A percentile compares a stretch with the other conserved stretches of the same genome.
These are phyloP conservation scores for Apamea crenata DNA, from an alignment of 2,888 invertebrate species.

Conservation along the genomic window DNA sequence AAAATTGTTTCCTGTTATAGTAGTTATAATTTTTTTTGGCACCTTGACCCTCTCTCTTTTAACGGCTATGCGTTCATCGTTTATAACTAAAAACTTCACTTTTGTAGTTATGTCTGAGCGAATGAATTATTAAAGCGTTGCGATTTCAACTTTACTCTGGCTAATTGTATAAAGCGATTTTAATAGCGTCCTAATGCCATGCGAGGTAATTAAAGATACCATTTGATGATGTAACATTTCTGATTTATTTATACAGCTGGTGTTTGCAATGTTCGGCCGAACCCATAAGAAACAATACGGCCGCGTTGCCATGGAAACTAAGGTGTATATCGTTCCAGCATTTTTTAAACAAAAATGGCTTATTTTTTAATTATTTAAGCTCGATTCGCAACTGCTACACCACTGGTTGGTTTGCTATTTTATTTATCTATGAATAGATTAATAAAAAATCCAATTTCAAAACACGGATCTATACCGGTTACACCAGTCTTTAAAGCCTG, in stretches of 20 bases:
- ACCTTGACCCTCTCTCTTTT: slow-evolving; percentile 27
- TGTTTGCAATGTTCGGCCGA: slow-evolving; percentile 70
- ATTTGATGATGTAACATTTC: slow-evolving; percentile 58
- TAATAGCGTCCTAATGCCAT: slow-evolving; percentile 43
- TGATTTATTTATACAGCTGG: slow-evolving; percentile 81
- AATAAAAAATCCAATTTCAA: background rate
- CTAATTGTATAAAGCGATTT: slow-evolving; percentile 45
- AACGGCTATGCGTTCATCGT: slow-evolving; percentile 12
- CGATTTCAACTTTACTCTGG: slow-evolving; percentile 40
- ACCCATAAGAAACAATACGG: slow-evolving; percentile 81
- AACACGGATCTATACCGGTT: slow-evolving; percentile 6
- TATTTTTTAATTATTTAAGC: slow-evolving; percentile 9
- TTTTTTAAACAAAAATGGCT: slow-evolving; percentile 39
- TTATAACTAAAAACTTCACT: background rate
- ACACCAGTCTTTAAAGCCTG: slow-evolving; percentile 13
- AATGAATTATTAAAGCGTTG: slow-evolving; percentile 50
- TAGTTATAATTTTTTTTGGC: slow-evolving; percentile 15
- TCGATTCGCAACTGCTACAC: slow-evolving; percentile 2
- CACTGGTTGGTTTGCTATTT: slow-evolving; percentile 14
- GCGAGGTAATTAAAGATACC: slow-evolving; percentile 55
- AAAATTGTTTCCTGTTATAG: background rate
- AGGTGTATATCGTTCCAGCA: slow-evolving; percentile 82
- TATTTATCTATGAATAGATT: background rate
- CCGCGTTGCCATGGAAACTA: slow-evolving; percentile 73
- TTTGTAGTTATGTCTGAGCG: slow-evolving; percentile 51